Conservation (phyloP, 2,888 invertebrate genomes). For the Coremacera marginata region DNA sequence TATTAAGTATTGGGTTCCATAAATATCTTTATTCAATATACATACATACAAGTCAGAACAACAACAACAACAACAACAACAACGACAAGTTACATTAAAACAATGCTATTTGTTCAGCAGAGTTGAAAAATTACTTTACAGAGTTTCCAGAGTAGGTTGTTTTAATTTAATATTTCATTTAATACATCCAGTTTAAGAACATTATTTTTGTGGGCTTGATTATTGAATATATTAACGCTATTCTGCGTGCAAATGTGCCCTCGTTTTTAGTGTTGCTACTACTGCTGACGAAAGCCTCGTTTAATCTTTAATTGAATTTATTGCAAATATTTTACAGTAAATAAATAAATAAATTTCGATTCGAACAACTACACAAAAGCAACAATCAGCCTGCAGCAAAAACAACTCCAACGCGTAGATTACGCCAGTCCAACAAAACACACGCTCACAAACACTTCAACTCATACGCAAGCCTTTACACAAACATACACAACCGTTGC, state of each 20-base stretch:
- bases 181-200: neutral
- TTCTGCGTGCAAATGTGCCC: neutral
- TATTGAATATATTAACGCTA: neutral
- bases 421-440: constrained; percentile 17
- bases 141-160: neutral
- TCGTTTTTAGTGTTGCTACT: neutral
- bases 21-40: constrained; percentile 23
- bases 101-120: neutral
- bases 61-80: constrained; percentile 1
- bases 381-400: constrained; percentile 6
- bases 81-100: neutral
- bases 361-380: neutral
- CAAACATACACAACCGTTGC: neutral
- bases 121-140: neutral
- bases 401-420: constrained; percentile 35
- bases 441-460: neutral
- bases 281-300: constrained; percentile 20
- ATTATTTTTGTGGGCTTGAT: neutral
- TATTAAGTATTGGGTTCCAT: constrained; percentile 19
- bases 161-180: neutral
- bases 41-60: neutral
- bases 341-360: constrained; percentile 31
- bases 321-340: constrained; percentile 36
- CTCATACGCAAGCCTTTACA: neutral
- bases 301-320: constrained; percentile 37